phyloP scores from a whole-genome alignment of 2,113 vertebrate species.

The Coptodon rendalli region DNA sequence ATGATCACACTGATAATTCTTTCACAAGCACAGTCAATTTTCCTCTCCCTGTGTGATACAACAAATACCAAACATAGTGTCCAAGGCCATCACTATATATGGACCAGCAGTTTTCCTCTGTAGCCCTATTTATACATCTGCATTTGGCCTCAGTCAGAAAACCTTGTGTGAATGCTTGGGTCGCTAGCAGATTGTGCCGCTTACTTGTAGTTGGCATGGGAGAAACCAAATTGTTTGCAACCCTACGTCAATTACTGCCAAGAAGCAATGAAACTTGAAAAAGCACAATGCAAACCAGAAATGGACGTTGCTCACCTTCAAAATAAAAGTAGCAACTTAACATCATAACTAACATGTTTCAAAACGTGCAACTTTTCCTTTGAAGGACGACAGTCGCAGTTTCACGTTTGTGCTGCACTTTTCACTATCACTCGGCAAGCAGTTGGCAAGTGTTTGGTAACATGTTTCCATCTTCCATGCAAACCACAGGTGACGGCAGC shows the following conservation, averaged over 20 bases:
- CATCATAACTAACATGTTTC: not conserved
- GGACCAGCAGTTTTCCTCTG: not conserved
- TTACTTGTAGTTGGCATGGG: not conserved
- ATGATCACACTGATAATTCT: not conserved
- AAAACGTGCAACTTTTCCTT: not conserved
- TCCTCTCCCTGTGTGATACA: not conserved
- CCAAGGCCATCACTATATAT: not conserved
- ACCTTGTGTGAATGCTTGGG: not conserved
- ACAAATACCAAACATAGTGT: not conserved
- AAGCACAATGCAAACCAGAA: not conserved
- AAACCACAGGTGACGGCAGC: fast-evolving
- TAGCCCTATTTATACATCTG: not conserved
- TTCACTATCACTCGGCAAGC: fast-evolving
- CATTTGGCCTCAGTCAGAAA: not conserved
- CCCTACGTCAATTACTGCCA: not conserved
- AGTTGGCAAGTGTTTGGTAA: fast-evolving
- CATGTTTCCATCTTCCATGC: not conserved
- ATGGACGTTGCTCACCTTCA: not conserved
- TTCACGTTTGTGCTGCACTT: not conserved
- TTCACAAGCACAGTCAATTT: not conserved
- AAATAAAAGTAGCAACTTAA: not conserved
- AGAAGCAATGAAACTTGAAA: not conserved
- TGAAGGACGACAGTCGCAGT: not conserved
- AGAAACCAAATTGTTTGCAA: not conserved
- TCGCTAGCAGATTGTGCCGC: not conserved